Base-by-base conservation (phyloP, 1,140 invertebrate species). In the Pseudomyrmex gracilis region DNA sequence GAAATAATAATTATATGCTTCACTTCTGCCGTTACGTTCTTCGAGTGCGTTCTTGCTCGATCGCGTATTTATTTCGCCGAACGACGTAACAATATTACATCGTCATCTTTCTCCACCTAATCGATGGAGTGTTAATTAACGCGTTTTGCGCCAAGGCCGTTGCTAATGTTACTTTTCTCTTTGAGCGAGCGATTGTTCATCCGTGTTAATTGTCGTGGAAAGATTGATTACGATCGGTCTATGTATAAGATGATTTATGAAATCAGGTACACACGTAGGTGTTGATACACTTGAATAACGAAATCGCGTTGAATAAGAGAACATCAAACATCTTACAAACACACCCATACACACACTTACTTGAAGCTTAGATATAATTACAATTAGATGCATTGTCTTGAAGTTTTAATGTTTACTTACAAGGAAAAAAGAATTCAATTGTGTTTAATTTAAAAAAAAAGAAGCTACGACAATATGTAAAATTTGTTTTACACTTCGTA, bases 1-100 rank as follows among this genome's bases (percentile, higher is more conserved):
- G 87, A 90, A 91, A 91, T 90, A 91, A 93, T 91, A 92, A 92
- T 92, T 90, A 92, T 90, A 92, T 34, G 34, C 89, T 87, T 86
- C 55, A 61, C 78, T 43, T 34, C 34, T 68, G 70, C 84, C 34
- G 85, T 86, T 86, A 84, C 78, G 34, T 34, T 34, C 85, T 87
- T 83, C 85, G 85, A 90, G 7, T 34, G 34, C 34, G 5, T 34
- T 34, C 20, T 53, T 43, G 64, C 58, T 74, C 70, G 58, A 9
- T 80, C 45, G 64, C 68, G 71, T 45, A 88, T 88, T 87, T 87
- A 74, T 80, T 67, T 68, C 74, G 47, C 76, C 63, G 61, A 47
- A 9, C 47, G 22, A 17, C 49, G 22, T 34, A 34, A 67, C 49
- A n/a, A 43, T 70, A 17, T 12, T 61, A 57, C 64, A 84, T 49